A percentile compares a stretch with the other conserved stretches of the same genome.
Conservation (phyloP, 2,888 invertebrate genomes). For the Phortica okadai region DNA sequence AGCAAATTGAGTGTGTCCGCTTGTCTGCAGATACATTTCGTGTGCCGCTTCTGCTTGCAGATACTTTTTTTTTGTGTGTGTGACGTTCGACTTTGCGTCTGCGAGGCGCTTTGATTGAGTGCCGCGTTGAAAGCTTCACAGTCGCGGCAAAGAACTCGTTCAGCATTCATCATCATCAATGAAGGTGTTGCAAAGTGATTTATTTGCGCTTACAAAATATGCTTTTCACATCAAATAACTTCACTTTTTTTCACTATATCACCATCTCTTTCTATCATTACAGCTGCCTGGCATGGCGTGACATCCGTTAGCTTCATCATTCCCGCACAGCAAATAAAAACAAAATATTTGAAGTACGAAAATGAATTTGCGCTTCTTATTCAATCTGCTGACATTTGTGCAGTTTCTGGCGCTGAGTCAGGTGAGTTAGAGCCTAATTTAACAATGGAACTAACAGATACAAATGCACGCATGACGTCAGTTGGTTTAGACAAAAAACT, state of each 20-base stretch:
- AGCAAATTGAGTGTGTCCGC: constrained; percentile 30
- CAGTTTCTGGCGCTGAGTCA: constrained; percentile 64
- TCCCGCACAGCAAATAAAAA: too few relatives aligned
- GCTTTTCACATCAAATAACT: background rate
- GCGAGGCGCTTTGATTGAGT: background rate
- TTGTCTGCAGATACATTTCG: constrained; percentile 14
- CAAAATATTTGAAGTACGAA: background rate
- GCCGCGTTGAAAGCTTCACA: background rate
- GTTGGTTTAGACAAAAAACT: background rate
- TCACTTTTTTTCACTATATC: background rate
- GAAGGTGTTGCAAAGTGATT: constrained; percentile 29
- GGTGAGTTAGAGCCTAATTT: constrained; percentile 58
- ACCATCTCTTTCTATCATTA: background rate
- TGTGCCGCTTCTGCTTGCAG: background rate
- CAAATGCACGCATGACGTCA: background rate
- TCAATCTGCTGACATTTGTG: constrained; percentile 63
- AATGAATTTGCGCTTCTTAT: constrained; percentile 40
- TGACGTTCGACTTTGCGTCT: background rate
- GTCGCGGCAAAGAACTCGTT: background rate
- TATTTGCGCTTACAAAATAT: constrained; percentile 26
- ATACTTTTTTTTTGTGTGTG: constrained; percentile 1
- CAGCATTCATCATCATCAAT: background rate
- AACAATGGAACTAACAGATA: background rate
- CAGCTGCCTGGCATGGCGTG: constrained; percentile 21
- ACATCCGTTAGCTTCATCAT: background rate